phyloP scores from a whole-genome alignment of 2,113 vertebrate species.

The Rhineura floridana region DNA sequence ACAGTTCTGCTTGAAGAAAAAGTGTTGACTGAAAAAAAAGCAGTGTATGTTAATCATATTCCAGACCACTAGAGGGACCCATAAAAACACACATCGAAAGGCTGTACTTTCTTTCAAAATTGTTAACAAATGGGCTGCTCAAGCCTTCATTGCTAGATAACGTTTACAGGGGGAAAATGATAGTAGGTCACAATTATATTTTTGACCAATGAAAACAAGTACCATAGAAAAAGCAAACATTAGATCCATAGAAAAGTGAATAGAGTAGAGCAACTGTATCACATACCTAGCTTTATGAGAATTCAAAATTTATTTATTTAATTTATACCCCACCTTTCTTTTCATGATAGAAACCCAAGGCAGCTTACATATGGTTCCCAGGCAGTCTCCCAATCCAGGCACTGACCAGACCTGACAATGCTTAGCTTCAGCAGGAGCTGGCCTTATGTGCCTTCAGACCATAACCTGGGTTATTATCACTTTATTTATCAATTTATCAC shows the following conservation, averaged over 20 bases:
- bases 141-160: background rate
- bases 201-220: background rate
- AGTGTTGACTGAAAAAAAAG: background rate
- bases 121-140: background rate
- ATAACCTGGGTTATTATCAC: too few relatives aligned
- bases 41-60: background rate
- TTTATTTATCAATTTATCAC: too few relatives aligned
- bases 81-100: background rate
- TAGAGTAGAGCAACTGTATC: background rate
- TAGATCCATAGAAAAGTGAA: background rate
- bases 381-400: too few relatives aligned
- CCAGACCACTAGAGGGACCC: slow-evolving; percentile 51
- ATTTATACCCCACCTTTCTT: too few relatives aligned
- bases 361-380: too few relatives aligned
- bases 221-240: background rate
- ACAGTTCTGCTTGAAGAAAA: background rate
- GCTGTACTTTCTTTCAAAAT: background rate
- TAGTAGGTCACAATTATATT: background rate
- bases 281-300: background rate
- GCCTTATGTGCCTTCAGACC: too few relatives aligned
- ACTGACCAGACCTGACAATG: too few relatives aligned
- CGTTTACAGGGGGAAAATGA: background rate
- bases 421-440: too few relatives aligned
- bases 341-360: too few relatives aligned
- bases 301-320: too few relatives aligned